phyloP scores from a whole-genome alignment of 2,888 invertebrate genomes.

The Drosophila tripunctata region DNA sequence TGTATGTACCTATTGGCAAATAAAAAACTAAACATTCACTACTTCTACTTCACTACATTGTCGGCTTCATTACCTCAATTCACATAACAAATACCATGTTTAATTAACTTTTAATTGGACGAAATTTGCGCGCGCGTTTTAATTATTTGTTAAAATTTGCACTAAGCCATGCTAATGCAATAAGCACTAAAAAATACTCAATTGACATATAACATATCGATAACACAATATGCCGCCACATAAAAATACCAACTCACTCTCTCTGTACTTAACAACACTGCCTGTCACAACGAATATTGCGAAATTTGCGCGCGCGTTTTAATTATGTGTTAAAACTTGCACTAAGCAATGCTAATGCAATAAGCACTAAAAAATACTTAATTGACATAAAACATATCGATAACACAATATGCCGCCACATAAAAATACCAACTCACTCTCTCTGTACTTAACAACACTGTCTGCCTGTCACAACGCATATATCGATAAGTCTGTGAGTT shows the following conservation, averaged over 20 bases:
- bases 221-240: background rate
- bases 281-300: slow-evolving; percentile 1
- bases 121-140: slow-evolving; percentile 35
- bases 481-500: slow-evolving; percentile 22
- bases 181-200: slow-evolving; percentile 39
- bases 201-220: background rate
- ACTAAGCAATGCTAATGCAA: slow-evolving; percentile 20
- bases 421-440: too few species aligned
- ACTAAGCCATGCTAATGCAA: slow-evolving; percentile 20
- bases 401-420: background rate
- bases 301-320: slow-evolving; percentile 35
- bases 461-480: background rate
- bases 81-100: too few species aligned
- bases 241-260: too few species aligned
- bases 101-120: background rate
- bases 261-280: slow-evolving; percentile 21
- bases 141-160: slow-evolving; percentile 18
- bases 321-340: slow-evolving; percentile 17
- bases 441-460: slow-evolving; percentile 27
- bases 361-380: slow-evolving; percentile 39
- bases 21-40: background rate
- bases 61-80: too few species aligned
- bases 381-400: background rate
- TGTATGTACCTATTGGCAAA: slow-evolving; percentile 11
- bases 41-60: background rate